Evolutionary conservation across 2,888 invertebrate genomes (phyloP).

Genomic region (Tenthredo mesomela): DNA sequence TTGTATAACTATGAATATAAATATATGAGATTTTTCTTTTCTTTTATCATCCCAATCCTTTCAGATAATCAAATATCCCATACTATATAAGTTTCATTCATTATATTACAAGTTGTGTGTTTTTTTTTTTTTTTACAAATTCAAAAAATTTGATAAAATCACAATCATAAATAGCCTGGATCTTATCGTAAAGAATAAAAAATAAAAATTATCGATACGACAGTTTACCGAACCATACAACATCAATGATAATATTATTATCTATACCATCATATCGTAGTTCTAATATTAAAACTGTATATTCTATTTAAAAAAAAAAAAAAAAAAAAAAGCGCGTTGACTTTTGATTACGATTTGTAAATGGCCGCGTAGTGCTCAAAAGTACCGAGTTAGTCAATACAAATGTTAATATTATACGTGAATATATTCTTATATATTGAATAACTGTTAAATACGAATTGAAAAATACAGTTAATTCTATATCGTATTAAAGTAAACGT

Average conservation of each 20-base stretch:
- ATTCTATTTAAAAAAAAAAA: not conserved
- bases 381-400: slow-evolving; percentile 26
- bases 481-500: not conserved
- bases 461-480: slow-evolving; percentile 15
- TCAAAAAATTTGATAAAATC: not conserved
- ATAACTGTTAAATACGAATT: not conserved
- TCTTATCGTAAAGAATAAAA: not conserved
- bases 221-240: not conserved
- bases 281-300: not conserved
- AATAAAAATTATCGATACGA: not conserved
- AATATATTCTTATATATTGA: not conserved
- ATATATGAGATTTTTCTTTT: not conserved
- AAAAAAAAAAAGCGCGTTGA: not conserved
- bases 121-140: too few species aligned
- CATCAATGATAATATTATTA: not conserved
- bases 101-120: not conserved
- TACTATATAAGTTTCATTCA: too few species aligned
- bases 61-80: not conserved
- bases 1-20: slow-evolving; percentile 32
- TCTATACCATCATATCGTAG: not conserved
- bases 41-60: not conserved
- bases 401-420: not conserved
- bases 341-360: not conserved
- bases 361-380: slow-evolving; percentile 8
- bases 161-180: not conserved